These are phyloP conservation scores for Alcis repandata DNA, from an alignment of 2,888 invertebrate species.

Conservation along the genomic window DNA sequence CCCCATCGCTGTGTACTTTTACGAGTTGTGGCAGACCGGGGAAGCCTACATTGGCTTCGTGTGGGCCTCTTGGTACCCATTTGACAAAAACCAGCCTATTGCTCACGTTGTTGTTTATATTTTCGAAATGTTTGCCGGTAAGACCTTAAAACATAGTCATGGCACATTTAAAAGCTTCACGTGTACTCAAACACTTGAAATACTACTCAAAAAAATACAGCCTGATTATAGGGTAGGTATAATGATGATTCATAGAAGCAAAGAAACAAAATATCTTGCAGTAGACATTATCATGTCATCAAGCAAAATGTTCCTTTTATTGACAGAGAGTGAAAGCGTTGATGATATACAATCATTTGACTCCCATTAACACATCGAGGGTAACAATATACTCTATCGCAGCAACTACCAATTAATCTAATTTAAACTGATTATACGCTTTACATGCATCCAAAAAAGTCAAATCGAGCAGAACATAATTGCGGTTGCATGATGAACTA, in stretches of 20 bases:
- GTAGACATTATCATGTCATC: conserved; percentile 43
- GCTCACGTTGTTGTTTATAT: conserved; percentile 74
- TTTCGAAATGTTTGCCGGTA: conserved; percentile 78
- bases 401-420: conserved; percentile 62
- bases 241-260: conserved; percentile 4
- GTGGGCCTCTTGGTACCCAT: conserved; percentile 82
- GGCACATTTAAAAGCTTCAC: background rate
- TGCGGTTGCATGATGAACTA: conserved; percentile 57
- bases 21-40: conserved; percentile 59
- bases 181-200: background rate
- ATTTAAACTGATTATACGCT: conserved; percentile 57
- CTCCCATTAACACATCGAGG: conserved; percentile 64
- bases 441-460: conserved; percentile 50
- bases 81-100: conserved; percentile 71
- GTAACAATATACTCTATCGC: conserved; percentile 55
- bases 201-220: background rate
- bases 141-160: conserved; percentile 31
- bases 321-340: conserved; percentile 66
- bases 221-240: conserved; percentile 11
- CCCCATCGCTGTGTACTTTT: conserved; percentile 70
- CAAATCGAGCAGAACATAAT: conserved; percentile 50
- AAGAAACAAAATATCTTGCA: conserved; percentile 27
- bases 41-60: conserved; percentile 70
- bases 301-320: conserved; percentile 55
- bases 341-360: conserved; percentile 59